Conservation (phyloP, 2,113 vertebrate genomes). For the Pao palembangensis region DNA sequence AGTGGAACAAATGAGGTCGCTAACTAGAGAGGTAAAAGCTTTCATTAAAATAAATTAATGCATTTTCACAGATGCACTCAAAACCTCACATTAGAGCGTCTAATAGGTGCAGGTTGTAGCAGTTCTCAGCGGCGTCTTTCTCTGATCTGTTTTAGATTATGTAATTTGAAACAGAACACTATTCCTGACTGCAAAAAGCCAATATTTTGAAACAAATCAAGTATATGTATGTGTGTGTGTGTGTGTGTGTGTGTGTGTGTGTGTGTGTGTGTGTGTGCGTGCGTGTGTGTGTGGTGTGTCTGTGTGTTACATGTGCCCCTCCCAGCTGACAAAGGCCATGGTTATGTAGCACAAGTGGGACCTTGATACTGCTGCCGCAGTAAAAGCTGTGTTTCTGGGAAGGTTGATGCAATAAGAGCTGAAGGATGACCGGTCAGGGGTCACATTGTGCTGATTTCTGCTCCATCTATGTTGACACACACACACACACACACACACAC, state of each 20-base stretch:
- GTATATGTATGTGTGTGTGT: not conserved
- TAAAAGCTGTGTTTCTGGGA: slow-evolving; percentile 15
- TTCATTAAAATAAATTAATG: not conserved
- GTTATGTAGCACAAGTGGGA: slow-evolving; percentile 5
- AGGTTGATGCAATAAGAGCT: slow-evolving; percentile 39
- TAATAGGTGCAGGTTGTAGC: not conserved
- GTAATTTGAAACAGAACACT: not conserved
- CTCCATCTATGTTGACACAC: slow-evolving; percentile 14
- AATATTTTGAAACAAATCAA: not conserved
- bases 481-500: slow-evolving; percentile 1
- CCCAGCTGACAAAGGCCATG: slow-evolving; percentile 17
- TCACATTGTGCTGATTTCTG: slow-evolving; percentile 18
- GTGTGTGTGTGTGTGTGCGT: not conserved
- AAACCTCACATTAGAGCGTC: not conserved
- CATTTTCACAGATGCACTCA: not conserved
- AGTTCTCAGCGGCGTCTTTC: no score
- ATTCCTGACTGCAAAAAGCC: slow-evolving; percentile 3
- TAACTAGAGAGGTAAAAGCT: not conserved
- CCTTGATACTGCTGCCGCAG: slow-evolving; percentile 22
- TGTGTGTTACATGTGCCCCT: no score
- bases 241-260: not conserved
- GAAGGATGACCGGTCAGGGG: slow-evolving; percentile 34
- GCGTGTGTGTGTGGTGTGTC: no score
- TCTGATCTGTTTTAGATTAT: slow-evolving; percentile 1
- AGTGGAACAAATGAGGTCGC: not conserved